Conservation (phyloP, 2,888 invertebrate genomes). For the Malachius bipustulatus region DNA sequence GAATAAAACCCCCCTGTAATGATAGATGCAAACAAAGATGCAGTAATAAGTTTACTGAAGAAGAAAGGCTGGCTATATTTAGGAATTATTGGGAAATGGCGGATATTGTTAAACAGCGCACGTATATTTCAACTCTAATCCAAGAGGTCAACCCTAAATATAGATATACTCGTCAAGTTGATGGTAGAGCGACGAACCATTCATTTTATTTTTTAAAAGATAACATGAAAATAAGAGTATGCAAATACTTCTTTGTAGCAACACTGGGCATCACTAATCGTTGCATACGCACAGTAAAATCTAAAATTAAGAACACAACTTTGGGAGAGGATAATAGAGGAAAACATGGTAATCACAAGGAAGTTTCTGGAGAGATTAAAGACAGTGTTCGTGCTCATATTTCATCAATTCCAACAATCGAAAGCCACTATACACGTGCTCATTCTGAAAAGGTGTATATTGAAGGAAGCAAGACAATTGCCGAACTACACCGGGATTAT, state of each 20-base stretch:
- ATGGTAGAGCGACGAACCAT: slow-evolving; percentile 7
- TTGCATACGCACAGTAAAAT: slow-evolving; percentile 4
- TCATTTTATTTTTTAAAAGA: slow-evolving; percentile 8
- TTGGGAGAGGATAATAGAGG: slow-evolving; percentile 7
- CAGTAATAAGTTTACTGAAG: slow-evolving; percentile 9
- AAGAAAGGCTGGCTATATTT: slow-evolving; percentile 6
- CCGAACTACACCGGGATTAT: slow-evolving; percentile 21
- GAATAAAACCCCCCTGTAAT: slow-evolving; percentile 5
- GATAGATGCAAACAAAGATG: slow-evolving; percentile 8
- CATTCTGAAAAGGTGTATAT: no score
- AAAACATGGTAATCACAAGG: slow-evolving; percentile 3
- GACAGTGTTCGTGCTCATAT: slow-evolving; percentile 17
- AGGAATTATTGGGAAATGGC: slow-evolving; percentile 6
- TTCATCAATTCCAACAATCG: no score
- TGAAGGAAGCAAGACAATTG: slow-evolving; percentile 21
- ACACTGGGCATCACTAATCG: slow-evolving; percentile 4
- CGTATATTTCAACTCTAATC: slow-evolving; percentile 7
- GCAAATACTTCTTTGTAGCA: slow-evolving; percentile 5
- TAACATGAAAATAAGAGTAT: background rate
- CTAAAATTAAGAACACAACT: slow-evolving; percentile 4
- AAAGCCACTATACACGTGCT: no score
- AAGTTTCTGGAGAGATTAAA: background rate
- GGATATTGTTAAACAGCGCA: slow-evolving; percentile 7
- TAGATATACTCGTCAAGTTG: slow-evolving; percentile 6
- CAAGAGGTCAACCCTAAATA: slow-evolving; percentile 7